Conservation (phyloP, 2,797 vertebrate genomes). For the Oceanodroma leucorhoa region DNA sequence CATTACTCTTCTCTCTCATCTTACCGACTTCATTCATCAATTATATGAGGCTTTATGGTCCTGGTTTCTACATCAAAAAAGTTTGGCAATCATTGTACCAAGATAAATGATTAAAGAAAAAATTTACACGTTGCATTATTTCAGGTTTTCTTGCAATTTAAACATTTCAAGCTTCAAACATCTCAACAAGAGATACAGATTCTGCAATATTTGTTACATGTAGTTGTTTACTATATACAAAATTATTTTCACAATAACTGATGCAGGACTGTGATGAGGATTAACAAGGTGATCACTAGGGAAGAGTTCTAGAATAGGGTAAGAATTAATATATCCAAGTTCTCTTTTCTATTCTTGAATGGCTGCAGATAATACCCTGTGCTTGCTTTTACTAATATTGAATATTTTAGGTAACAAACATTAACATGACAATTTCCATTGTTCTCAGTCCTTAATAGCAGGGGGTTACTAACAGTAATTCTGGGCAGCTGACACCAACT, state of each 20-base stretch:
- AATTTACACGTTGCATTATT: fast-evolving
- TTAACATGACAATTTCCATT: neutral
- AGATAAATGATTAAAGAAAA: neutral
- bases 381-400: neutral
- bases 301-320: neutral
- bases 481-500: neutral
- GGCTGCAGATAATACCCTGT: neutral
- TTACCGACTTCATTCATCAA: neutral
- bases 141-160: neutral
- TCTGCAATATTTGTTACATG: neutral
- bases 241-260: neutral
- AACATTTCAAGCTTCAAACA: neutral
- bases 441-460: neutral
- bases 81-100: neutral
- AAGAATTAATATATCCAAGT: neutral
- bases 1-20: neutral
- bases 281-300: neutral
- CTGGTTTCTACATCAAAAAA: neutral
- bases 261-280: neutral
- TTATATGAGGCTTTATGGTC: neutral
- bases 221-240: neutral
- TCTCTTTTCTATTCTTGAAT: neutral
- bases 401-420: neutral
- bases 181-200: neutral
- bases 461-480: neutral